phyloP scores from a whole-genome alignment of 2,888 invertebrate genomes.

The Hypomecis punctinalis region DNA sequence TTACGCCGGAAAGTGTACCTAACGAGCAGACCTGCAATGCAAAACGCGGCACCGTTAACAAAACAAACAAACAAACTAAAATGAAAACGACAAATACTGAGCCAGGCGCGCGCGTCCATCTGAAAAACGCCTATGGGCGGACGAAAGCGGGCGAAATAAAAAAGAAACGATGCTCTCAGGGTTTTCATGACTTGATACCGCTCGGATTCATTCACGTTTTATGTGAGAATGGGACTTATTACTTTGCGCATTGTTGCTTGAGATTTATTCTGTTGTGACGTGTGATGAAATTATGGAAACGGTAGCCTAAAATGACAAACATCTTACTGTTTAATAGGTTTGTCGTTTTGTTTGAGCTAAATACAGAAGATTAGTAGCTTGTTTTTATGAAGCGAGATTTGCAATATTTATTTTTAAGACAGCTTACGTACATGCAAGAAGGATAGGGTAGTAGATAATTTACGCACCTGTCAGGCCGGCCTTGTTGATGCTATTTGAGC shows the following conservation, averaged over 20 bases:
- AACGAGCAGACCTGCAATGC: constrained; percentile 86
- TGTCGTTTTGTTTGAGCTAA: constrained; percentile 65
- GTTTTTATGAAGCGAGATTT: constrained; percentile 39
- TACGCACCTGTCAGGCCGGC: constrained; percentile 87
- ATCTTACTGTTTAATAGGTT: constrained; percentile 45
- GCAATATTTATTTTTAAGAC: constrained; percentile 24
- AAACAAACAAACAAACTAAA: constrained; percentile 76
- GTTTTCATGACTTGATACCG: constrained; percentile 74
- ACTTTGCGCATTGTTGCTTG: constrained; percentile 56
- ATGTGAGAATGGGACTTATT: constrained; percentile 67
- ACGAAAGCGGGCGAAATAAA: constrained; percentile 77
- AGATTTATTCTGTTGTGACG: constrained; percentile 51
- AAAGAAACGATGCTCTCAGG: constrained; percentile 69
- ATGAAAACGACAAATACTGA: constrained; percentile 70
- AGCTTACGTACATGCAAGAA: constrained; percentile 25
- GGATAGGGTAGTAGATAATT: constrained; percentile 20
- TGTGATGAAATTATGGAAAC: constrained; percentile 55
- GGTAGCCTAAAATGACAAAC: constrained; percentile 53
- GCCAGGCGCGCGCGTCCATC: constrained; percentile 80
- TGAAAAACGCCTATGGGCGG: constrained; percentile 80
- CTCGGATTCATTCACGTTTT: constrained; percentile 71
- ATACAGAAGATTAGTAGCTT: constrained; percentile 60
- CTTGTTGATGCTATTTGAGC: constrained; percentile 89
- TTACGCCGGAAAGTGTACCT: constrained; percentile 86
- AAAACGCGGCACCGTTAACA: constrained; percentile 85